Evolutionary conservation across 2,113 vertebrate species (phyloP), one percentile per base, ranked within the genome.

Genomic region (Nannobrachium achirus): DNA sequence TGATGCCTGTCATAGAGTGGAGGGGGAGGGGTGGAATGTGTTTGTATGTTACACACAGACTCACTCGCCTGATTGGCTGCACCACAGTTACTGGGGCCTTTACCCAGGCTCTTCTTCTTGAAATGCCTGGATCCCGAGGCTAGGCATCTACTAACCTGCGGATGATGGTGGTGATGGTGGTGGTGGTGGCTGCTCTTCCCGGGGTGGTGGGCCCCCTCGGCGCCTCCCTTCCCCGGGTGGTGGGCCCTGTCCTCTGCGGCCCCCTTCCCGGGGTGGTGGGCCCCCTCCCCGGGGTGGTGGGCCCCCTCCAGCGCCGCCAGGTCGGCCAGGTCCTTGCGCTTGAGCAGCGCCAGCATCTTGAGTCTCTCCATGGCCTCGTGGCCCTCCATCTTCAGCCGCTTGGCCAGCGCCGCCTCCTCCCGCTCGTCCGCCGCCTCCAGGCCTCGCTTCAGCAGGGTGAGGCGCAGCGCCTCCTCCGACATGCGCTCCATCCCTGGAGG

Each of bases 321-420:
- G 81, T 99, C 97, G 0, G 96, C 94, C 8, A 99, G 92, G 88
- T 99, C 97, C 69, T 99, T 99, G 66, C 97, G 93, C 86, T 99
- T 98, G 0, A 99, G 95, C 63, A 98, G 82, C 0, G 97, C 97
- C 87, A 98, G 85, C 97, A 99, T 98, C 91, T 99, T 99, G 13
- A 99, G 94, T 69, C 96, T 93, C 84, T 99, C 97, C 97, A 99
- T 99, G 57, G 97, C 97, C 84, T 98, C 97, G 7, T 99, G 97
- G 0, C 97, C 97, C 56, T 99, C 97, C 97, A 99, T 96, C 62
- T 99, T 99, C 19, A 98, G 87, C 7, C 97, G 88, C 81, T 99
- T 99, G 68, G 97, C 95, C 87, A 98, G 87, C 0, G 95, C 95
- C 0, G 95, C 95, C 45, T 99, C 97, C 19, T 98, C 97, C 50